A percentile compares a stretch with the other conserved stretches of the same genome.
Evolutionary conservation across 2,113 vertebrate species (phyloP).

Genomic region (Ranitomeya variabilis): DNA sequence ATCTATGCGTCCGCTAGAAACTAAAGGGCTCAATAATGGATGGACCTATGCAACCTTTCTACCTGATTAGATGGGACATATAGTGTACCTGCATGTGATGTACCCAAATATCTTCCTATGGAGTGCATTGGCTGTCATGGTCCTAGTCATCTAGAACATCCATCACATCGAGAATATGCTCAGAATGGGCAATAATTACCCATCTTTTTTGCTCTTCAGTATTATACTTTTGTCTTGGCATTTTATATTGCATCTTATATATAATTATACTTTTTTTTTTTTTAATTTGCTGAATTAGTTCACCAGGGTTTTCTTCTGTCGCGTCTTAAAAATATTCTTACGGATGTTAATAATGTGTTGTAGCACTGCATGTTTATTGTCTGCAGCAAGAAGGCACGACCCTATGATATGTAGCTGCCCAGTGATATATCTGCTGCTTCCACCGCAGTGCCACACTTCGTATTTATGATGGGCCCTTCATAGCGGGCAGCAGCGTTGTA

Average conservation of each 20-base stretch:
- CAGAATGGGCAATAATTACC: neutral
- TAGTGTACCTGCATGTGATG: too few species aligned
- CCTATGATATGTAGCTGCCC: neutral
- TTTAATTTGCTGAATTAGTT: neutral
- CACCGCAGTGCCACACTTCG: slow-evolving; percentile 28
- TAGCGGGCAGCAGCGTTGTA: neutral
- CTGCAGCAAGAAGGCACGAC: slow-evolving; percentile 25
- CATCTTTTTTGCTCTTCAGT: neutral
- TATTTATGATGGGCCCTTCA: slow-evolving; percentile 39
- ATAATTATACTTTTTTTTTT: neutral
- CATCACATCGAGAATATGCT: neutral
- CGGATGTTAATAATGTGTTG: slow-evolving; percentile 12
- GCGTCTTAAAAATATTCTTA: neutral
- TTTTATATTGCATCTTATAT: neutral
- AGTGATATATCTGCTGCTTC: slow-evolving; percentile 31
- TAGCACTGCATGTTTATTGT: slow-evolving; percentile 28
- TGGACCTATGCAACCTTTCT: too few species aligned
- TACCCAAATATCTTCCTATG: too few species aligned
- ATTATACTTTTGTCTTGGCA: neutral
- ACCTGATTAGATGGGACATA: too few species aligned
- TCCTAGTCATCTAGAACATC: neutral
- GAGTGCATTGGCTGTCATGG: neutral
- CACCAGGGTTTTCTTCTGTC: neutral
- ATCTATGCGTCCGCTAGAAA: too few species aligned
- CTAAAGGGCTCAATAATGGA: too few species aligned